Evolutionary conservation across 1,140 invertebrate species (phyloP).

Genomic region (Drosophila ambigua): DNA sequence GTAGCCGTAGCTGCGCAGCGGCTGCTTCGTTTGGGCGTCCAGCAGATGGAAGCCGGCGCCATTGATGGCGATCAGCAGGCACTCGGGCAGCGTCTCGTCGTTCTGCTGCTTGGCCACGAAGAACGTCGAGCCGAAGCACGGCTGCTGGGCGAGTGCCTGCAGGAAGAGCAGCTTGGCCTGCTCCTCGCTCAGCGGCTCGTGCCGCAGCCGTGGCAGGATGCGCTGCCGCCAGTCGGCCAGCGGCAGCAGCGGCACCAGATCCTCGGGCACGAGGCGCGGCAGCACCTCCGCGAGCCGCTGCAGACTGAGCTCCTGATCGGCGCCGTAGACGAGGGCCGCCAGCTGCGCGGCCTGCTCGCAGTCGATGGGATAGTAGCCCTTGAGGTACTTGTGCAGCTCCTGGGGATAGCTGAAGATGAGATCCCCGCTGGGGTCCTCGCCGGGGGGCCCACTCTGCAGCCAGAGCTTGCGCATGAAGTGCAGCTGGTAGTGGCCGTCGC

Average conservation of each 20-base stretch:
- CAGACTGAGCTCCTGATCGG: constrained; percentile 87
- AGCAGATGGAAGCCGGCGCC: constrained; percentile 95
- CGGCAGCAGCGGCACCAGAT: constrained; percentile 90
- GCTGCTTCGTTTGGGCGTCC: constrained; percentile 92
- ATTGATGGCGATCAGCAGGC: constrained; percentile 95
- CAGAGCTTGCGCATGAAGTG: constrained; percentile 99
- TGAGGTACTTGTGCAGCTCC: constrained; percentile 95
- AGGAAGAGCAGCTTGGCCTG: constrained; percentile 94
- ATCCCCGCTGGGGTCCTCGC: constrained; percentile 94
- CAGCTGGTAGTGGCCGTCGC: constrained; percentile 90
- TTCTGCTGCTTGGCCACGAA: constrained; percentile 97
- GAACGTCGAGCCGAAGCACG: constrained; percentile 97
- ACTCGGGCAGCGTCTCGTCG: constrained; percentile 92
- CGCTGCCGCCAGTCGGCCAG: constrained; percentile 93
- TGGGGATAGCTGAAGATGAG: constrained; percentile 98
- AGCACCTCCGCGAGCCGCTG: constrained; percentile 87
- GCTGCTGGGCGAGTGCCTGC: constrained; percentile 91
- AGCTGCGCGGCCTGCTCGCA: constrained; percentile 92
- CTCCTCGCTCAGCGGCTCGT: constrained; percentile 86
- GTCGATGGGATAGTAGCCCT: constrained; percentile 93
- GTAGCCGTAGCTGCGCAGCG: constrained; percentile 89
- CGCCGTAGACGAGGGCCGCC: constrained; percentile 90
- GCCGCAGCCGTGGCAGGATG: constrained; percentile 85
- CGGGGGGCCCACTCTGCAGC: constrained; percentile 94
- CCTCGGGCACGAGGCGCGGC: constrained; percentile 91